Evolutionary conservation across 2,113 vertebrate genomes (phyloP).

Genomic region (Ceuthmochares aereus): DNA sequence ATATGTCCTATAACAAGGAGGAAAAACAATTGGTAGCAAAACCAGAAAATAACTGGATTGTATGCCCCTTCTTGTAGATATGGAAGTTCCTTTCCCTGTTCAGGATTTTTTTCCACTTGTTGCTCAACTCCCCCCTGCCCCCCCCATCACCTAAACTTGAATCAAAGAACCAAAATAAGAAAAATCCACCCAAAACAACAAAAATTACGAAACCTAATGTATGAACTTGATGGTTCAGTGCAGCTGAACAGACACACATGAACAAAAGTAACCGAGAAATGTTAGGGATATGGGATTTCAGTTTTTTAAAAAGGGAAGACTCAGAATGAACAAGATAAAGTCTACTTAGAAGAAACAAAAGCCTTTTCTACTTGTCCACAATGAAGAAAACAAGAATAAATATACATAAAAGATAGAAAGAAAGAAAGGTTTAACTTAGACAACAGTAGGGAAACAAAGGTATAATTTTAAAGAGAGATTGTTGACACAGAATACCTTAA

Average conservation of each 20-base stretch:
- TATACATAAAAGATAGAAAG: background rate
- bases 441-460: rapidly evolving
- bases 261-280: background rate
- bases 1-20: background rate
- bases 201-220: background rate
- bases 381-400: background rate
- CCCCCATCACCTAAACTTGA: background rate
- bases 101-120: background rate
- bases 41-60: background rate
- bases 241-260: background rate
- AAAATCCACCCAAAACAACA: background rate
- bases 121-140: background rate
- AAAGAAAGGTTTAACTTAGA: background rate
- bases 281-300: background rate
- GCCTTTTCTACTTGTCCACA: background rate
- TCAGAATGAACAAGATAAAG: background rate
- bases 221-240: background rate
- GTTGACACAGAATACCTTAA: background rate
- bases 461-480: background rate
- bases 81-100: background rate
- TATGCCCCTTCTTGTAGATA: background rate
- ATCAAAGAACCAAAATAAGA: rapidly evolving
- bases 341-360: background rate
- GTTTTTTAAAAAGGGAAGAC: background rate
- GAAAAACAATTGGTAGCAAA: background rate